Evolutionary conservation across 2,113 vertebrate genomes (phyloP), one percentile per base, ranked within the genome.

Genomic region (Aix galericulata): DNA sequence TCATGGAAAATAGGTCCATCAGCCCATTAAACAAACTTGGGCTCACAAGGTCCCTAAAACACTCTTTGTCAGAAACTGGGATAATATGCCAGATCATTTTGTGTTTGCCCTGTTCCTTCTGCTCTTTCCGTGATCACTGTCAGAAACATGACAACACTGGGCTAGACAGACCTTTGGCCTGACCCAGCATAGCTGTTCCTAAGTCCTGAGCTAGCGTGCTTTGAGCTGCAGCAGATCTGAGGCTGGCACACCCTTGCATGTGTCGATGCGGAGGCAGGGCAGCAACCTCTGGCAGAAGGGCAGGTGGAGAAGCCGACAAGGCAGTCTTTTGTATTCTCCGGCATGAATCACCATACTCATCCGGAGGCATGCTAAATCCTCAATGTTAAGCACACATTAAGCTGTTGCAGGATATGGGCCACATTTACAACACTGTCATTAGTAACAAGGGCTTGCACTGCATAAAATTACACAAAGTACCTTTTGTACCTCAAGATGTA

Each of bases 391-490:
- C 79, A 72, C 80, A 64, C 73, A 84, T 94, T 94, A 97, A 95
- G 88, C 73, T 95, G 91, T 92, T 95, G 86, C 86, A 95, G 92
- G 94, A 96, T 95, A 88, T 93, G 86, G 89, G 73, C 82, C 80
- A 75, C 88, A 23, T 91, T 93, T 93, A 91, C 78, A 92, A 79
- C 63, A 50, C 93, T 93, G 83, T 94, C 93, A 94, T 96, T 93
- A 96, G 90, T 2, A 92, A 55, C 62, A 91, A 89, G 83, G 88
- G 91, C 83, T 96, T 13, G 6, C 92, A 91, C 86, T 92, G 95
- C 89, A 95, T 95, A 96, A 97, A 95, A 97, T 96, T 85, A 84
- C 83, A 92, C 91, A 87, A 92, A 96, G 93, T 95, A 91, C 88
- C 91, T 93, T 95, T 95, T 94, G 86, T 87, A 95, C 83, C 86